Evolutionary conservation across 1,140 invertebrate species (phyloP).

Genomic region (Brachystomella parvula): DNA sequence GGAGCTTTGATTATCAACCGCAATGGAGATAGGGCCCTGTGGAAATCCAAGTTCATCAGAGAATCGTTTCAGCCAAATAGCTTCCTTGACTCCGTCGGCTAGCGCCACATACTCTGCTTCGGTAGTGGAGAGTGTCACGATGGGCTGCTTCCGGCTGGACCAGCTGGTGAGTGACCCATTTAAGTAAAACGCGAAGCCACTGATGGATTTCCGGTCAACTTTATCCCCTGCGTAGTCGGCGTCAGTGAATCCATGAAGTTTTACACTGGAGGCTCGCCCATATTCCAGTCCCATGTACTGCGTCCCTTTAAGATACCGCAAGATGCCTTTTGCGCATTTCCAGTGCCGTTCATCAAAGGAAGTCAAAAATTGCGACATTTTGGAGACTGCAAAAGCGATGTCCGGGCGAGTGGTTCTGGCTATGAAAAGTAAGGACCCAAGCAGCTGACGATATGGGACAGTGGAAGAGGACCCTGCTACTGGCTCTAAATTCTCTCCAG

Average conservation of each 20-base stretch:
- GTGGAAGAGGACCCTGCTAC: neutral
- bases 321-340: conserved; percentile 31
- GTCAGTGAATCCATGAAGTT: conserved; percentile 6
- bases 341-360: conserved; percentile 29
- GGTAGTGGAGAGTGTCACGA: conserved; percentile 41
- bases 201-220: conserved; percentile 27
- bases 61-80: conserved; percentile 39
- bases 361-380: conserved; percentile 24
- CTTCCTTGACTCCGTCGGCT: conserved; percentile 33
- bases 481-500: neutral
- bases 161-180: conserved; percentile 39
- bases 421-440: conserved; percentile 12
- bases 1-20: conserved; percentile 39
- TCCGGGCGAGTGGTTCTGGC: conserved; percentile 1
- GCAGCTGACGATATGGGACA: conserved; percentile 13
- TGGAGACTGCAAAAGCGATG: conserved; percentile 20
- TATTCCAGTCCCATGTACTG: conserved; percentile 24
- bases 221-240: conserved; percentile 36
- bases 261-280: conserved; percentile 7
- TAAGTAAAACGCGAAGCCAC: conserved; percentile 28
- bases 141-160: conserved; percentile 39
- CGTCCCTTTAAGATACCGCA: conserved; percentile 33
- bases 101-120: conserved; percentile 42
- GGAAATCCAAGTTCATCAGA: conserved; percentile 32
- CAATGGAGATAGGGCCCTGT: conserved; percentile 9